Base-by-base conservation (phyloP, 1,140 invertebrate species). In the Drosophila sproati region DNA sequence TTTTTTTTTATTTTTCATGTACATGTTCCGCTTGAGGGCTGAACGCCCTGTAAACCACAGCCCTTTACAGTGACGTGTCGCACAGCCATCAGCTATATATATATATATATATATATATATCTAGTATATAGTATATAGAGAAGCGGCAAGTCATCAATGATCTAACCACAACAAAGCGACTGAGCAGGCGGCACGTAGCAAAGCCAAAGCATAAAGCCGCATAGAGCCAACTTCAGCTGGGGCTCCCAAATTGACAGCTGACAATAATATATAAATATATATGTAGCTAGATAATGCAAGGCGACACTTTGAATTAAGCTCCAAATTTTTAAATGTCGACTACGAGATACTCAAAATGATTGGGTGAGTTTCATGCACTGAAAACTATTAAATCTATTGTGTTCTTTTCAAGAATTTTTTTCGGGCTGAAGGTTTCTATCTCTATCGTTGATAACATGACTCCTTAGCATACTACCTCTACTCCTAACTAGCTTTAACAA, bases 91-190 rank as follows among this genome's bases (percentile, higher is more conserved):
- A 28, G 47, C 34, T 20, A 37, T 29, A n/a, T 43, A 39, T 32
- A 55, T 31, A 5, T 7, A 54, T 43, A 43, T 43, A 10, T 3
- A 43, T 43, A 43, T n/a, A 41, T n/a, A 43, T 43, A 43, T 7
- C 10, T n/a, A 8, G 20, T 20, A 20, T 20, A 20, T 20, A 5
- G 2, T 37, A 4, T 34, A 5, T 43, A n/a, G 50, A 20, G 41
- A 63, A 63, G 68, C 68, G 68, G 50, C 68, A 50, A 52, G 35
- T 54, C 48, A 54, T 28, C 35, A 51, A 59, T 69, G 56, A 45
- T 32, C 37, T 57, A 52, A 73, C 71, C 71, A 73, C 71, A 73
- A 68, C 71, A 60, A 71, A 60, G 62, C 70, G 54, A 37, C 47
- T 39, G 32, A 43, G n/a, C 10, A n/a, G 39, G 10, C 39, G 28